Evolutionary conservation across 2,797 vertebrate genomes (phyloP), one percentile per base, ranked within the genome.

Genomic region (Austrolebias charrua): DNA sequence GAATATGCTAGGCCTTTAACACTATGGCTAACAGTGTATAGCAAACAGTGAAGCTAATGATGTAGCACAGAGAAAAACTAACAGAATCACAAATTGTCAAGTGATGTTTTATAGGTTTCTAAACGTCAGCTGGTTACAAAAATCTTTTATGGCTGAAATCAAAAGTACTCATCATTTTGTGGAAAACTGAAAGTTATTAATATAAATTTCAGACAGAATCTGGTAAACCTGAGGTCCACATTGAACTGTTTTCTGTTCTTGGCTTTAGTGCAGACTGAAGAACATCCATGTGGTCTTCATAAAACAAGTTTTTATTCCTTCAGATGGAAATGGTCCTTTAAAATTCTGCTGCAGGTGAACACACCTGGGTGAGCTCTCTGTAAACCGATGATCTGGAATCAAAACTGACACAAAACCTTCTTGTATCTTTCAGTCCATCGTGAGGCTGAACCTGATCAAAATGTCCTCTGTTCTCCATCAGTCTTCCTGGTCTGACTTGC

Each of bases 401-500:
- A 31, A 49, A 54, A 43, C 40, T 42, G 38, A 29, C 40, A 42
- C 6, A 60, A 16, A 56, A 40, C 13, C 20, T 42, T 33, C 43
- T 28, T 12, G 20, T n/a, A 54, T 54, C 64, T 48, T 15, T 55
- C 24, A 43, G 19, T 28, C 52, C 31, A 33, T 43, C 53, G 45
- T 58, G 42, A 62, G 40, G 48, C 60, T 52, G 42, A 52, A 31
- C 18, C 52, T 54, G 33, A 87, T 82, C 80, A 80, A 84, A 38
- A 9, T 28, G 12, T 48, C 50, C 11, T n/a, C 72, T 66, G 13
- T 45, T 91, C 88, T 92, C 91, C 92, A 92, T 94, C 93, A 94
- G 76, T 95, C 94, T 87, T 95, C 94, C 38, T 93, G 94, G 89
- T 96, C 95, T 86, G 92, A 95, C 94, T 93, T 96, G 87, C 92